These are phyloP conservation scores for Scaptomyza montana DNA, from an alignment of 1,140 invertebrate species.

Conservation along the genomic window DNA sequence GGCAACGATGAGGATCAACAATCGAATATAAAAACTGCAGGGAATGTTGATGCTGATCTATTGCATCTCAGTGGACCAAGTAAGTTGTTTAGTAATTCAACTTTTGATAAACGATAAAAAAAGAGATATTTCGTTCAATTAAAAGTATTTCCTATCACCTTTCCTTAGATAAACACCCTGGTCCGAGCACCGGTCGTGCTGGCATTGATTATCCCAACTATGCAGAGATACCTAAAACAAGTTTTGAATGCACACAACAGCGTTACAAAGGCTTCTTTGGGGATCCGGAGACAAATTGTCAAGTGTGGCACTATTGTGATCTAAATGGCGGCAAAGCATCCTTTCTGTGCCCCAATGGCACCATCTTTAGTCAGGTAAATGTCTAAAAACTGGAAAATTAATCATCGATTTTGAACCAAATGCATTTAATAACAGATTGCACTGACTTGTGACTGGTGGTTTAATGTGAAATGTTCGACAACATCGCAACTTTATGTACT, in stretches of 20 bases:
- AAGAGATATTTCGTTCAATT: too few relatives aligned
- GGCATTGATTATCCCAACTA: constrained; percentile 93
- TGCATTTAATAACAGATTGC: constrained; percentile 81
- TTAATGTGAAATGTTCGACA: constrained; percentile 92
- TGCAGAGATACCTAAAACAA: constrained; percentile 89
- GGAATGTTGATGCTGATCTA: constrained; percentile 34
- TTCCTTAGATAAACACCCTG: constrained; percentile 72
- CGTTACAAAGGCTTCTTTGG: constrained; percentile 96
- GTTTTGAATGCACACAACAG: constrained; percentile 92
- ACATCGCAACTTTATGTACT: constrained; percentile 93
- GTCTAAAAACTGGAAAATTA: neutral
- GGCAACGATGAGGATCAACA: constrained; percentile 41
- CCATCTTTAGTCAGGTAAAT: constrained; percentile 93
- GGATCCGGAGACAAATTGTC: constrained; percentile 93
- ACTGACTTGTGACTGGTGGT: constrained; percentile 96
- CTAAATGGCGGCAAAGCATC: constrained; percentile 95
- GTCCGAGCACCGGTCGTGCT: constrained; percentile 88
- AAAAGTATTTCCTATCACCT: too few relatives aligned
- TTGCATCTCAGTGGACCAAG: constrained; percentile 60
- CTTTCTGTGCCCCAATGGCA: constrained; percentile 95
- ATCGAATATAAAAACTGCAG: constrained; percentile 5
- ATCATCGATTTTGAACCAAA: neutral
- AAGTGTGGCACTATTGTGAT: constrained; percentile 96
- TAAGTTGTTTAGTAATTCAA: too few relatives aligned
- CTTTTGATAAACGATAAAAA: too few relatives aligned